Percentiles rank a stretch among this genome's conserved stretches.
phyloP scores from a whole-genome alignment of 2,113 vertebrate genomes.

The Psammodynastes pulverulentus region DNA sequence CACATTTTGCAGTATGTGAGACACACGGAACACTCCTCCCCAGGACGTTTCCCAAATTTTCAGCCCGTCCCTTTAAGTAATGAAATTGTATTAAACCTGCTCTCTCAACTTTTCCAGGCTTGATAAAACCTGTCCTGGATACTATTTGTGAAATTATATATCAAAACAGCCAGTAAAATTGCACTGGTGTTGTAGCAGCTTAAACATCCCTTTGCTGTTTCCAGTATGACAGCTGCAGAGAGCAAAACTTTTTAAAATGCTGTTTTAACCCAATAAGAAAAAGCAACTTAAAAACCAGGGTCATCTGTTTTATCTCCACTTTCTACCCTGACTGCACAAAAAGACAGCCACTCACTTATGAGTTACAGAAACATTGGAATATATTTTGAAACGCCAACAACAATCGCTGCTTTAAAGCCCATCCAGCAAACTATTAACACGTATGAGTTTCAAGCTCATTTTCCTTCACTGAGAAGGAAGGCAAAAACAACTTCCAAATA shows the following conservation, averaged over 20 bases:
- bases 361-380: constrained; percentile 66
- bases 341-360: constrained; percentile 51
- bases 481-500: constrained; percentile 57
- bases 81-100: not conserved
- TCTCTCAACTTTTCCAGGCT: not conserved
- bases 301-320: not conserved
- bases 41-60: not conserved
- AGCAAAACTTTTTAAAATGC: not conserved
- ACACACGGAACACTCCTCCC: not conserved
- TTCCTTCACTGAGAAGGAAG: constrained; percentile 50
- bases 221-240: not conserved
- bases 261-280: not conserved
- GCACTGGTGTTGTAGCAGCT: not conserved
- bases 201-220: not conserved
- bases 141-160: not conserved
- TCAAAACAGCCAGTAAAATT: not conserved
- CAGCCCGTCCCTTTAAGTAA: not conserved
- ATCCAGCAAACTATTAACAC: constrained; percentile 42
- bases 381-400: constrained; percentile 67
- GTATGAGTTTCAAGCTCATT: constrained; percentile 33
- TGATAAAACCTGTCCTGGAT: not conserved
- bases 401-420: constrained; percentile 26
- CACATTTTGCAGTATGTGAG: not conserved
- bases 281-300: not conserved
- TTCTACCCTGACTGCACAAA: constrained; percentile 23